Percentiles rank a stretch among this genome's conserved stretches.
phyloP scores from a whole-genome alignment of 2,888 invertebrate genomes.

The Oxyscelio sp. region DNA sequence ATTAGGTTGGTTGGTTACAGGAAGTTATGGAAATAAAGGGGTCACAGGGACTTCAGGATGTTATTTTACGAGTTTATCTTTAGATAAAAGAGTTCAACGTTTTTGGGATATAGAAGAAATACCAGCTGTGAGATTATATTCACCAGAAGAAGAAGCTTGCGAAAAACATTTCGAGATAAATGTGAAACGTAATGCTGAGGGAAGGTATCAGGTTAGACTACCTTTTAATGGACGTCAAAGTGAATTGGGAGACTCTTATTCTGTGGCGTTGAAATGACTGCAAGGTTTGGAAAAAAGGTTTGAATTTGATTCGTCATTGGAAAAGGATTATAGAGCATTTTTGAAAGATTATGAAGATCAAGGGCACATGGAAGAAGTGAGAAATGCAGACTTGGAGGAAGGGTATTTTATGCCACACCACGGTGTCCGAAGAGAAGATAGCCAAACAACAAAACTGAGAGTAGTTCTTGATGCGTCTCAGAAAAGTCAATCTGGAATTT shows the following conservation, averaged over 20 bases:
- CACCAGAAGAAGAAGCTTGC: constrained; percentile 3
- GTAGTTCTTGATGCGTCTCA: background rate
- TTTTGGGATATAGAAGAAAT: constrained; percentile 15
- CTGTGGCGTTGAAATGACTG: background rate
- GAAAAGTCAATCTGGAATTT: background rate
- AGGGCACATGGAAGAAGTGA: background rate
- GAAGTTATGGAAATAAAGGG: too few species aligned
- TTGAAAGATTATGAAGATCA: background rate
- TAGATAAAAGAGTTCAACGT: background rate
- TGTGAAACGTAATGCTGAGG: background rate
- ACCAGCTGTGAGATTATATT: background rate
- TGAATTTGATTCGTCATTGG: background rate
- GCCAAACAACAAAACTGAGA: too few species aligned
- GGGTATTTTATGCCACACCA: background rate
- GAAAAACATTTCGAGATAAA: background rate
- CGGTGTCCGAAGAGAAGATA: background rate
- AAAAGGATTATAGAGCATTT: background rate
- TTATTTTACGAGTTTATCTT: background rate
- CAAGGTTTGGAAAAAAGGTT: background rate
- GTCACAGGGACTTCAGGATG: too few species aligned
- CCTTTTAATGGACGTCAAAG: background rate
- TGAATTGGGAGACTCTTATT: background rate
- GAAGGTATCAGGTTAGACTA: background rate
- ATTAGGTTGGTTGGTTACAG: too few species aligned
- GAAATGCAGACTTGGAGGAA: background rate